Evolutionary conservation across 2,888 invertebrate genomes (phyloP), one percentile per base, ranked within the genome.

Genomic region (Acleris literana): DNA sequence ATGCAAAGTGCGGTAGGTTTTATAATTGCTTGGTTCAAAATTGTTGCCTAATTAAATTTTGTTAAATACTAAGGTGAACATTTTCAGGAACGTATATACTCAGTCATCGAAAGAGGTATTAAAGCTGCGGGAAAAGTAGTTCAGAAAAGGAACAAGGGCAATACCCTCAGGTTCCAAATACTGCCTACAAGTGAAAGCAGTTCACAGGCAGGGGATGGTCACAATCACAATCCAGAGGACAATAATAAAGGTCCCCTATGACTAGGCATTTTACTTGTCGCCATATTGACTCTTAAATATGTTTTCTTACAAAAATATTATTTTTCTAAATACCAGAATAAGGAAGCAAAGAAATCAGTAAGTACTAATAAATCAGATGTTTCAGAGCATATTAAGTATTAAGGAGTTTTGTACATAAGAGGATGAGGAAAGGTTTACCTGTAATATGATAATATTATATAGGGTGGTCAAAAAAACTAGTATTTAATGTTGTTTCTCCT

Each of bases 91-190:
- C 88, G 83, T 64, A 90, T 95, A 64, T 94, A 93, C 73, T 84
- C 90, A 61, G 75, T 88, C 16, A 91, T 95, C 70, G 95, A 95
- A 77, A 84, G 82, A 43, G 84, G 93, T 61, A 82, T 93, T 63
- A 93, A 93, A 71, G 77, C 85, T 63, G 71, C 84, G 29, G 93
- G 93, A 0, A 94, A 92, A 83, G 84, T 96, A 65, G 89, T 95
- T 0, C 95, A 96, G 73, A 95, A 95, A 78, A 90, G 94, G 54
- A 81, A 78, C 7, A 95, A 95, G 82, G 94, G 94, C 25, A 91
- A 87, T 55, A 93, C 92, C 70, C 84, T 95, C 18, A 94, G 93
- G 77, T 96, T 95, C 78, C 94, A 93, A 80, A 90, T 96, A 71
- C 65, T 94, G 11, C 95, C 96, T 2, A 59, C 81, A 20, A 83